Evolutionary conservation across 2,888 invertebrate genomes (phyloP), one percentile per base, ranked within the genome.

Genomic region (Ormyrus nitidulus): DNA sequence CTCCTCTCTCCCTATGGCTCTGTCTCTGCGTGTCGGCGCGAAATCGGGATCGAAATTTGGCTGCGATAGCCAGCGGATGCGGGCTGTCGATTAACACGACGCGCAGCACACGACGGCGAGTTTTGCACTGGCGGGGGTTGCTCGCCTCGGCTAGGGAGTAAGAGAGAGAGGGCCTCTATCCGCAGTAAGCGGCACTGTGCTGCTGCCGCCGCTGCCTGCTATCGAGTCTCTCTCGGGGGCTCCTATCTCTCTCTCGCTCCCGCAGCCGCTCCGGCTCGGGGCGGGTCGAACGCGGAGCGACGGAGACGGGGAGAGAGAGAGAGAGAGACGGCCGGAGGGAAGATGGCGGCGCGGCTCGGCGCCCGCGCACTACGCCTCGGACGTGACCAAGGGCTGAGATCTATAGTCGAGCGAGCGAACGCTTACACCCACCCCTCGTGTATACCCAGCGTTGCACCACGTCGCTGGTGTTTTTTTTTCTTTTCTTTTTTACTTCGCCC

Each of bases 311-410:
- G 68, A n/a, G 53, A 56, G 49, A 9, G 65, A 64, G 34, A 48
- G 2, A n/a, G n/a, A 46, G 53, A 46, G 53, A 66, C 48, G 19
- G 51, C 54, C 8, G 51, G 59, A 65, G 70, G 5, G 44, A 8
- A 62, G 44, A 13, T 53, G 13, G 69, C 11, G 70, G 11, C 19
- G 59, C 51, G 19, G 53, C 7, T 4, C 34, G n/a, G 62, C 77
- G 62, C 62, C 48, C 51, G 68, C 66, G 66, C 59, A 46, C 48
- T 7, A 46, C 11, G 4, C 44, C 62, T 49, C 56, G 56, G 44
- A 77, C 64, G 70, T 70, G 70, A 70, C 77, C 64, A 54, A 71
- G 70, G 64, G 58, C 6, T 44, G 69, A 75, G 75, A 68, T 68
- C 66, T 74, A 74, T 65, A 65, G 72, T 73, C 72, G 53, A 9